These are phyloP conservation scores for Trachymyrmex septentrionalis DNA, from an alignment of 1,140 invertebrate genomes.

Conservation along the genomic window DNA sequence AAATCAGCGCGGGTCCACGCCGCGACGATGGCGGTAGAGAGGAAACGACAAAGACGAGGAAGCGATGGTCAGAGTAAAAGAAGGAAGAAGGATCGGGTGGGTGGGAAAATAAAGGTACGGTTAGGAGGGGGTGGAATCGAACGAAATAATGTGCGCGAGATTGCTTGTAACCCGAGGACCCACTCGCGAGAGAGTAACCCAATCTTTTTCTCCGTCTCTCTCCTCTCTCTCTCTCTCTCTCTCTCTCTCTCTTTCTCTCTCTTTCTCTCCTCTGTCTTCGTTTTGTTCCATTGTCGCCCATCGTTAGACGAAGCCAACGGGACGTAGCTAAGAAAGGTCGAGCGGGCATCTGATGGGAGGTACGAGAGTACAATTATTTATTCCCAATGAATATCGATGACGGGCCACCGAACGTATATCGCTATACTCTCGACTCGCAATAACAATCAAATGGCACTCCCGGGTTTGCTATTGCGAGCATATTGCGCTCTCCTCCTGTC, in stretches of 20 bases:
- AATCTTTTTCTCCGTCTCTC: slow-evolving; percentile 76
- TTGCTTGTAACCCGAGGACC: slow-evolving; percentile 85
- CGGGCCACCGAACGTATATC: slow-evolving; percentile 68
- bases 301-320: slow-evolving; percentile 41
- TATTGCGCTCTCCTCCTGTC: not conserved
- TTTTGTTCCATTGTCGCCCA: slow-evolving; percentile 20
- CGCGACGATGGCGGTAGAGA: slow-evolving; percentile 51
- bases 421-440: not conserved
- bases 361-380: slow-evolving; percentile 68
- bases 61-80: slow-evolving; percentile 44
- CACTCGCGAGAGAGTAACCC: slow-evolving; percentile 78
- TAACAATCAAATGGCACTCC: slow-evolving; percentile 56
- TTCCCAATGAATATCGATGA: slow-evolving; percentile 72
- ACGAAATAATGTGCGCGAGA: slow-evolving; percentile 84
- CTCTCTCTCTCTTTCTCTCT: slow-evolving; percentile 24
- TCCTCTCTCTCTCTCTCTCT: slow-evolving; percentile 29
- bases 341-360: not conserved
- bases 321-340: slow-evolving; percentile 19
- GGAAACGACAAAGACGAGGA: slow-evolving; percentile 19
- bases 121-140: slow-evolving; percentile 65
- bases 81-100: slow-evolving; percentile 34
- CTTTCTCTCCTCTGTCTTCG: not conserved
- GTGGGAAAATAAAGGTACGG: slow-evolving; percentile 37
- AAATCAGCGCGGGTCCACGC: slow-evolving; percentile 75
- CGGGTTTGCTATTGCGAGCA: not conserved